Percentiles rank a stretch among this genome's conserved stretches.
phyloP scores from a whole-genome alignment of 2,113 vertebrate species.

The Holacanthus passer region DNA sequence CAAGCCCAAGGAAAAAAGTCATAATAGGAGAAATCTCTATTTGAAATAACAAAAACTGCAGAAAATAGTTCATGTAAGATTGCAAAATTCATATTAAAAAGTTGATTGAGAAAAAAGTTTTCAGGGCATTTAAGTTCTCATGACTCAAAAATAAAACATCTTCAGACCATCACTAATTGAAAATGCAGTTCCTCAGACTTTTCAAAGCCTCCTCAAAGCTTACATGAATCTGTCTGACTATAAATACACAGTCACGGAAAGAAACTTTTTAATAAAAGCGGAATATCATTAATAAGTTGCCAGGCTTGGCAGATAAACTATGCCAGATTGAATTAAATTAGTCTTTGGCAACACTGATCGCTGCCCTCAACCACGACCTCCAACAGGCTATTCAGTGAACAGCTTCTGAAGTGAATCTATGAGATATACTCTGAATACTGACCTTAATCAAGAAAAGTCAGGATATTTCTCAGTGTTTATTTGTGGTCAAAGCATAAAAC shows the following conservation, averaged over 20 bases:
- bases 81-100: background rate
- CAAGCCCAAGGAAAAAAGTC: background rate
- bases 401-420: background rate
- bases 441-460: constrained; percentile 22
- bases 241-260: constrained; percentile 7
- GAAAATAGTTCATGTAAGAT: background rate
- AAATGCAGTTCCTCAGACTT: background rate
- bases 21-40: background rate
- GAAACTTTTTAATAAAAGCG: background rate
- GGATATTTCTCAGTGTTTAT: background rate
- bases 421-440: background rate
- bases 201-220: constrained; percentile 9
- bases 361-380: background rate
- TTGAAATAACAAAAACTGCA: background rate
- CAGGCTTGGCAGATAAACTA: background rate
- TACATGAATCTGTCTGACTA: background rate
- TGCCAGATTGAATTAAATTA: background rate
- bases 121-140: background rate
- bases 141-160: background rate
- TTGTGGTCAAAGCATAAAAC: background rate
- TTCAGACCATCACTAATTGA: background rate
- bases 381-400: constrained; percentile 17
- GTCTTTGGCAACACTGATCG: constrained; percentile 9
- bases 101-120: background rate
- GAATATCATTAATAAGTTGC: constrained; percentile 15